These are phyloP conservation scores for Aporrectodea caliginosa DNA, from an alignment of 1,140 invertebrate species.

Conservation along the genomic window DNA sequence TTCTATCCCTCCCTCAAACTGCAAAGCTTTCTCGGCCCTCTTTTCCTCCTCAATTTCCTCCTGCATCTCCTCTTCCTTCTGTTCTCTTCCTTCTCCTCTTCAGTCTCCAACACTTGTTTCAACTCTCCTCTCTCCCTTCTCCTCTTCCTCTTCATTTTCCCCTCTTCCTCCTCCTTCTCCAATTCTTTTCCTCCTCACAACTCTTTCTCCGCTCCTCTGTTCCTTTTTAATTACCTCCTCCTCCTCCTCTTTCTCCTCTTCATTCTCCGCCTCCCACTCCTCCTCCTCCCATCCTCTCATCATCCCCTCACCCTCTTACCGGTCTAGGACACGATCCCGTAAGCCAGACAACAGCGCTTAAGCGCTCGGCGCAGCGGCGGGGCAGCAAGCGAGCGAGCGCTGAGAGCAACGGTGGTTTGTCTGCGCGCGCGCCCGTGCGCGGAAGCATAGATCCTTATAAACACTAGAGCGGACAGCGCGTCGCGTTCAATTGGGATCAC, in stretches of 20 bases:
- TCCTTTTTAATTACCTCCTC: not conserved
- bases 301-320: no score
- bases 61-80: constrained; percentile 32
- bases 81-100: not conserved
- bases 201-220: not conserved
- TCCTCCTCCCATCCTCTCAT: constrained; percentile 29
- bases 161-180: not conserved
- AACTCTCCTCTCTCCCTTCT: not conserved
- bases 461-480: no score
- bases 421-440: no score
- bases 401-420: no score
- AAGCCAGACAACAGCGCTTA: no score
- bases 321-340: no score
- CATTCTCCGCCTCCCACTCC: not conserved
- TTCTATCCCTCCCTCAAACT: constrained; percentile 38
- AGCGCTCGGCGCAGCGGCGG: no score
- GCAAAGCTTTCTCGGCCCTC: constrained; percentile 46
- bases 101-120: not conserved
- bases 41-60: constrained; percentile 35
- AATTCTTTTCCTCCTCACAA: not conserved
- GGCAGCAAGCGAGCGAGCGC: no score
- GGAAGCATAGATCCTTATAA: no score
- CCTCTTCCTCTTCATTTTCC: not conserved
- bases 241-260: not conserved
- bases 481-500: no score